Evolutionary conservation across 2,113 vertebrate species (phyloP).

Genomic region (Balaenoptera acutorostrata): DNA sequence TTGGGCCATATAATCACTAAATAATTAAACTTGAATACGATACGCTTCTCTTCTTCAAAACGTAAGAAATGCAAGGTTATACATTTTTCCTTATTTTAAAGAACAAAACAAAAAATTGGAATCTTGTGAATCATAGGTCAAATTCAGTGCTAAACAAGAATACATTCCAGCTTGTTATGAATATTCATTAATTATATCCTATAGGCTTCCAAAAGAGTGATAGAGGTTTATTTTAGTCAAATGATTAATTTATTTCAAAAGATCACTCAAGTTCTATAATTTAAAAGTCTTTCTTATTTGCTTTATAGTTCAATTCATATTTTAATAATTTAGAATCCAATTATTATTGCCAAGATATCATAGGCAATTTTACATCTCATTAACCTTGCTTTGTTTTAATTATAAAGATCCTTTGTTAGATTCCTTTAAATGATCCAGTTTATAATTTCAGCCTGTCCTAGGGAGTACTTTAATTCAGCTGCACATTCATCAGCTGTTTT

Average conservation of each 20-base stretch:
- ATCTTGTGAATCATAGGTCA: not conserved
- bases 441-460: constrained; percentile 87
- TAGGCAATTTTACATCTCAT: constrained; percentile 94
- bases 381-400: constrained; percentile 95
- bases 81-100: not conserved
- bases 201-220: not conserved
- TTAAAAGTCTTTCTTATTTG: constrained; percentile 69
- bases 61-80: not conserved
- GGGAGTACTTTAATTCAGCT: constrained; percentile 86
- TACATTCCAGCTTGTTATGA: not conserved
- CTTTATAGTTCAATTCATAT: constrained; percentile 76
- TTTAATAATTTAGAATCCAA: constrained; percentile 86
- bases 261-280: constrained; percentile 48
- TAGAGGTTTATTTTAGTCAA: constrained; percentile 52
- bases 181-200: not conserved
- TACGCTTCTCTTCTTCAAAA: not conserved
- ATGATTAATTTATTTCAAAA: constrained; percentile 67
- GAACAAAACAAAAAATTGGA: not conserved
- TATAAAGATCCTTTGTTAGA: constrained; percentile 89
- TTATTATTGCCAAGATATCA: constrained; percentile 86
- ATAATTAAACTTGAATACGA: not conserved
- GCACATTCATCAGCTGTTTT: constrained; percentile 90
- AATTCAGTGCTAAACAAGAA: not conserved
- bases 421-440: constrained; percentile 86
- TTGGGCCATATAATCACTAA: not conserved